phyloP scores from a whole-genome alignment of 2,888 invertebrate genomes.

The Trichogramma evanescens region DNA sequence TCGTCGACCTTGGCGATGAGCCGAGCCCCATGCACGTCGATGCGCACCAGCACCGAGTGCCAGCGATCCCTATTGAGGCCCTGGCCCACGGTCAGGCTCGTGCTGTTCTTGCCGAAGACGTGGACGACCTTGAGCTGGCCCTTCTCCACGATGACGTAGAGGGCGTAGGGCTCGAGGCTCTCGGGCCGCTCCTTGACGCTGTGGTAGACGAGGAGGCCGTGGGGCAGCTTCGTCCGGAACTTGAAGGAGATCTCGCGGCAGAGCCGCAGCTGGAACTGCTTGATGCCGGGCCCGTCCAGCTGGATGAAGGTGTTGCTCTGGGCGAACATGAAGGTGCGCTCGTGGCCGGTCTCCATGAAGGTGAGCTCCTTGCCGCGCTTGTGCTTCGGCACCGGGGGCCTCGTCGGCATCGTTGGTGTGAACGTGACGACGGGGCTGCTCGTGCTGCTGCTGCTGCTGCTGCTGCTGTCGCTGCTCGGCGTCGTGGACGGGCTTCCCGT shows the following conservation, averaged over 20 bases:
- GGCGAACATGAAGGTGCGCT: slow-evolving; percentile 85
- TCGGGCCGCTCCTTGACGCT: slow-evolving; percentile 78
- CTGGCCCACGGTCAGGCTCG: slow-evolving; percentile 77
- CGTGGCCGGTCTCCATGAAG: slow-evolving; percentile 77
- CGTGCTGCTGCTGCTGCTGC: slow-evolving; percentile 44
- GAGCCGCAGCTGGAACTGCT: slow-evolving; percentile 79
- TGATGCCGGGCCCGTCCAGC: slow-evolving; percentile 82
- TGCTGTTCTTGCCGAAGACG: slow-evolving; percentile 81
- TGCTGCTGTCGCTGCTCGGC: slow-evolving; percentile 48
- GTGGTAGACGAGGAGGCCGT: slow-evolving; percentile 82
- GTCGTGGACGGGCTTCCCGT: slow-evolving; percentile 50
- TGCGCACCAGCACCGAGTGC: slow-evolving; percentile 81
- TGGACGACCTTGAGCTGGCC: slow-evolving; percentile 88
- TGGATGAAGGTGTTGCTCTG: slow-evolving; percentile 86
- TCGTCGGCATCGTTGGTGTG: slow-evolving; percentile 48
- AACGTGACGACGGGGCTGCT: slow-evolving; percentile 41
- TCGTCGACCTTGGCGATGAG: slow-evolving; percentile 82
- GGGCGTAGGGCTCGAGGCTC: slow-evolving; percentile 78
- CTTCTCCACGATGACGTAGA: slow-evolving; percentile 86
- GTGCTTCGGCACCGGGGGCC: slow-evolving; percentile 65
- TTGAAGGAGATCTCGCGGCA: slow-evolving; percentile 84
- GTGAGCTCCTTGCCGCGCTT: slow-evolving; percentile 72
- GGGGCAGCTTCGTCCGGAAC: slow-evolving; percentile 80
- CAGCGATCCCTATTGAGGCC: slow-evolving; percentile 83
- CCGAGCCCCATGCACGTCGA: slow-evolving; percentile 79